phyloP scores from a whole-genome alignment of 2,113 vertebrate species.

The Galbula dea region DNA sequence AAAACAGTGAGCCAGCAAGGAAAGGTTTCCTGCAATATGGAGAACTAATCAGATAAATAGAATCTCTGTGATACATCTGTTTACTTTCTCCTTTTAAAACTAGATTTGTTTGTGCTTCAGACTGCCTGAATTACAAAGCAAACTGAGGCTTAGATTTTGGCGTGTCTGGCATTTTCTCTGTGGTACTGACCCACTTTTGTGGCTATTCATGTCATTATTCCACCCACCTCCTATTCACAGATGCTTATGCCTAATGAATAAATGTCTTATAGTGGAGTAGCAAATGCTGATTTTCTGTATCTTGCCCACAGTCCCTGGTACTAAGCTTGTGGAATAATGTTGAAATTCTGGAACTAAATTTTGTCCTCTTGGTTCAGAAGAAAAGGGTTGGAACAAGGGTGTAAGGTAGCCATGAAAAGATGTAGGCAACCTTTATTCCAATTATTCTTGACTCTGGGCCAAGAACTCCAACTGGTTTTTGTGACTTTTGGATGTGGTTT shows the following conservation, averaged over 20 bases:
- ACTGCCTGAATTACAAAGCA: neutral
- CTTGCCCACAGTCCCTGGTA: neutral
- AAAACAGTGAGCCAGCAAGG: neutral
- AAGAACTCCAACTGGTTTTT: neutral
- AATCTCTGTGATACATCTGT: neutral
- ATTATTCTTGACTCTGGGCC: neutral
- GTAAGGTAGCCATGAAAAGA: neutral
- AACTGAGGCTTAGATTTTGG: neutral
- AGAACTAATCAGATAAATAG: neutral
- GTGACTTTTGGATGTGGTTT: neutral
- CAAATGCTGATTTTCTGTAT: neutral
- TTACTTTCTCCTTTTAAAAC: neutral
- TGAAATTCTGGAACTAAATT: neutral
- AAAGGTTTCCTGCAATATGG: neutral
- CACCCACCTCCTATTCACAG: neutral
- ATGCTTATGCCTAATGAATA: neutral
- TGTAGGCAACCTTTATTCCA: neutral
- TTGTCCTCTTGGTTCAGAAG: neutral
- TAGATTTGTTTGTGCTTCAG: neutral
- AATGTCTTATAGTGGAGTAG: neutral
- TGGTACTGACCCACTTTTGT: neutral
- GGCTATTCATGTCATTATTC: neutral
- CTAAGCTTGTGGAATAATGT: neutral
- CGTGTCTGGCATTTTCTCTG: neutral
- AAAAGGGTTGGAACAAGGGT: accelerated